A percentile compares a stretch with the other conserved stretches of the same genome.
Evolutionary conservation across 2,888 invertebrate species (phyloP).

Genomic region (Desoria tigrina): DNA sequence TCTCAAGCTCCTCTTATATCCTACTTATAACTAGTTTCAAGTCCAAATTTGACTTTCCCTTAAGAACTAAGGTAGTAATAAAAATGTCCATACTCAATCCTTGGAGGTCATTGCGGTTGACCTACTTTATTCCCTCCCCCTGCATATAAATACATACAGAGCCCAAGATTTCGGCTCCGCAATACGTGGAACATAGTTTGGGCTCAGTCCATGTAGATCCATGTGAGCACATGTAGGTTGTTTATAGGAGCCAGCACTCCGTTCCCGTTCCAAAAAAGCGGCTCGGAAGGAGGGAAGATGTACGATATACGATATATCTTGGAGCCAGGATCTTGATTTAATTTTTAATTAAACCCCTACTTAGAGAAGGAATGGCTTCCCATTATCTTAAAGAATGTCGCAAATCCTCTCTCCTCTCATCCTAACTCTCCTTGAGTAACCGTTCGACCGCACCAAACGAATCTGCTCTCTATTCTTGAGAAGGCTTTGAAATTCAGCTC

Average conservation of each 20-base stretch:
- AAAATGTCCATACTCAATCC: constrained; percentile 22
- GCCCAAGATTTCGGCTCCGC: no score
- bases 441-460: background rate
- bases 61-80: constrained; percentile 1
- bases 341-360: constrained; percentile 23
- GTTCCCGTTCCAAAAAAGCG: no score
- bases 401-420: constrained; percentile 13
- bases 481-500: no score
- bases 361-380: constrained; percentile 9
- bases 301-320: no score
- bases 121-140: constrained; percentile 2
- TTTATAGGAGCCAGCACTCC: no score
- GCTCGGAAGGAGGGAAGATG: no score
- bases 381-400: constrained; percentile 15
- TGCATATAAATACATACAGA: background rate
- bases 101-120: constrained; percentile 18
- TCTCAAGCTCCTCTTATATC: no score
- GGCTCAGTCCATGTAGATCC: no score
- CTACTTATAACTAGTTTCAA: no score
- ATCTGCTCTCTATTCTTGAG: background rate
- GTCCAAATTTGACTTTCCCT: no score
- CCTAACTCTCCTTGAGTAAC: background rate
- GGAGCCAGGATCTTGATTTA: constrained; percentile 16
- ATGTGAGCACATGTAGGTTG: no score
- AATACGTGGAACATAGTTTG: no score